Evolutionary conservation across 2,888 invertebrate species (phyloP), one percentile per base, ranked within the genome.

Genomic region (Acronicta leporina): DNA sequence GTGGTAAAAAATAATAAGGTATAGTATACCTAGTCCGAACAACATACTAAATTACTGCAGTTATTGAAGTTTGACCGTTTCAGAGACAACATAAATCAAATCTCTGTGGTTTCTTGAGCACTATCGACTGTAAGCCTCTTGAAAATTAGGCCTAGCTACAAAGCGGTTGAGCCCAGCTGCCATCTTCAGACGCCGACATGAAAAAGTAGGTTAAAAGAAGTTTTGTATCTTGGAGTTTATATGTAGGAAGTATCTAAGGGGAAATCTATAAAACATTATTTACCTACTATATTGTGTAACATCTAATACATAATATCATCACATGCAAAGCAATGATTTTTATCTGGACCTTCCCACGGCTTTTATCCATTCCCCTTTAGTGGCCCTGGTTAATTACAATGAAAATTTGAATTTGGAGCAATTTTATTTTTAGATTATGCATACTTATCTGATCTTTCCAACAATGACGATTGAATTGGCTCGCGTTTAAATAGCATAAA

Each of bases 331-430:
- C 55, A 49, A 64, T 64, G 51, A 75, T 83, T 84, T 86, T 86
- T 79, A 83, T 78, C 71, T 75, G 70, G 68, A 79, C 78, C 77
- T 85, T 90, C 87, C 83, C 89, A 90, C 88, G 88, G 60, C 70
- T 53, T 61, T 60, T 66, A 68, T 74, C 75, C 67, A 70, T 63
- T 71, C 68, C 63, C 67, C 77, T 75, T 70, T 70, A 73, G 73
- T 76, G 77, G 73, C 58, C 68, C 67, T 71, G 76, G 20, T 81
- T 83, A 83, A 83, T 79, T 69, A 75, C 63, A 64, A 79, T 71
- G 71, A 73, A 59, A 68, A 71, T 63, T 62, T 73, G 51, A 75
- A 70, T 74, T 73, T 53, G 35, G 49, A 77, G 65, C 68, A 65
- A 56, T 73, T 63, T 68, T 64, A 65, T 62, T 46, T 72, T 71